These are phyloP conservation scores for Archips crataeganus DNA, from an alignment of 2,888 invertebrate genomes.

Conservation along the genomic window DNA sequence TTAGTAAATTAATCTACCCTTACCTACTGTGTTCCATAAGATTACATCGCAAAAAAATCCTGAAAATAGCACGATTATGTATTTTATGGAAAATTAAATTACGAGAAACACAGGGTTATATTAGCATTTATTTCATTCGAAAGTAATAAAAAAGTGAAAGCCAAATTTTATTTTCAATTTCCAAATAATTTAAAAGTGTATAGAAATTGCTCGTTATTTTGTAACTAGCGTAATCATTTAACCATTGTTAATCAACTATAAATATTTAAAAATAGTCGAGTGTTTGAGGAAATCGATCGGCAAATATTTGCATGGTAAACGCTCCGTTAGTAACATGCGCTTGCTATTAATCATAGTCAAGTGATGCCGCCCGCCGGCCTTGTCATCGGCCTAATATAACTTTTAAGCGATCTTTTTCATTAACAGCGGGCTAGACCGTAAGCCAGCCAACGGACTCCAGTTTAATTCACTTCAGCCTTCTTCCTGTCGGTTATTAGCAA, in stretches of 20 bases:
- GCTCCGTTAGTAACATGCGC: conserved; percentile 51
- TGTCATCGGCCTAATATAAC: conserved; percentile 50
- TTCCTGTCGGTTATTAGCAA: conserved; percentile 50
- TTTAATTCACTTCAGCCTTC: conserved; percentile 61
- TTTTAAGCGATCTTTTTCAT: conserved; percentile 64
- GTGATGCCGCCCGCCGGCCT: conserved; percentile 37
- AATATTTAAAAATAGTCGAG: conserved; percentile 45
- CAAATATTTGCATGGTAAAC: conserved; percentile 55
- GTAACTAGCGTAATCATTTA: neutral
- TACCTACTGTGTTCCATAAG: no score
- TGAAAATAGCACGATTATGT: no score
- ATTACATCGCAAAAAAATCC: no score
- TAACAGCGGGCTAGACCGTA: conserved; percentile 56
- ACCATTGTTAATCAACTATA: conserved; percentile 12
- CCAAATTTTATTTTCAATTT: neutral
- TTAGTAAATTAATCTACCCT: no score
- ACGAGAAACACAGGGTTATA: no score
- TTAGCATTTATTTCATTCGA: no score
- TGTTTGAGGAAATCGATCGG: conserved; percentile 52
- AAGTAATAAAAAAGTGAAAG: no score
- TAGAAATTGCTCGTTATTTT: neutral
- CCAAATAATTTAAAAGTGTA: no score
- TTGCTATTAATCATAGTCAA: conserved; percentile 58
- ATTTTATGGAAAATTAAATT: no score
- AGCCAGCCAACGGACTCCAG: conserved; percentile 52